Conservation (phyloP, 2,113 vertebrate species). For the Rhagologus leucostigma region DNA sequence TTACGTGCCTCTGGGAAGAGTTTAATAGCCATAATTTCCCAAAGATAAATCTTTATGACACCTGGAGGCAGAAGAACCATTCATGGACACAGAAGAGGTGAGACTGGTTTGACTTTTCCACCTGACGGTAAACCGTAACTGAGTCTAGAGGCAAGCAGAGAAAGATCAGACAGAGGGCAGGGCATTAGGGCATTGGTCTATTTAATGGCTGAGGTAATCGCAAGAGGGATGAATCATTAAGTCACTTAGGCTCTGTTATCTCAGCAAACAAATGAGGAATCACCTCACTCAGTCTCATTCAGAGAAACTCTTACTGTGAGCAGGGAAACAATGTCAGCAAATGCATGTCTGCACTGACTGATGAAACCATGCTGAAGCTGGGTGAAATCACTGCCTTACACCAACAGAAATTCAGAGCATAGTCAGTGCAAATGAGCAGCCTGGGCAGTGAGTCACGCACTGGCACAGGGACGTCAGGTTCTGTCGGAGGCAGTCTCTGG, state of each 20-base stretch:
- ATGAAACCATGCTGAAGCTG: not conserved
- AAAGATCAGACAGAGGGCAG: not conserved
- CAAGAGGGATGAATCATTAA: not conserved
- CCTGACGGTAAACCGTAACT: not conserved
- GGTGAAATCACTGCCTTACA: not conserved
- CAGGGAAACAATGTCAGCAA: not conserved
- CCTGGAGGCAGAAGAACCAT: not conserved
- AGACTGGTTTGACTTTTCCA: not conserved
- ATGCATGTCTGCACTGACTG: not conserved
- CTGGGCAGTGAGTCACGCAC: not conserved
- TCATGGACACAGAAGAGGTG: not conserved
- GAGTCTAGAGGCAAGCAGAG: not conserved
- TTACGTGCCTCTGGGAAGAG: not conserved
- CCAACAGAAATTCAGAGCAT: not conserved
- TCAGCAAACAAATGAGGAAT: not conserved
- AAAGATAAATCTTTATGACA: not conserved
- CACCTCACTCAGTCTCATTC: not conserved
- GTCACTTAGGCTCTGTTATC: not conserved
- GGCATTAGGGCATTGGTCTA: not conserved
- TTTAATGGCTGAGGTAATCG: not conserved
- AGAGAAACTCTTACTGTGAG: not conserved
- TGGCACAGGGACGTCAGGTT: rapidly evolving
- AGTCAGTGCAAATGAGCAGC: not conserved
- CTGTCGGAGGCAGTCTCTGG: not conserved
- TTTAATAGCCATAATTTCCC: not conserved